Conservation (phyloP, 1,140 invertebrate species). For the Drosophila leontia region DNA sequence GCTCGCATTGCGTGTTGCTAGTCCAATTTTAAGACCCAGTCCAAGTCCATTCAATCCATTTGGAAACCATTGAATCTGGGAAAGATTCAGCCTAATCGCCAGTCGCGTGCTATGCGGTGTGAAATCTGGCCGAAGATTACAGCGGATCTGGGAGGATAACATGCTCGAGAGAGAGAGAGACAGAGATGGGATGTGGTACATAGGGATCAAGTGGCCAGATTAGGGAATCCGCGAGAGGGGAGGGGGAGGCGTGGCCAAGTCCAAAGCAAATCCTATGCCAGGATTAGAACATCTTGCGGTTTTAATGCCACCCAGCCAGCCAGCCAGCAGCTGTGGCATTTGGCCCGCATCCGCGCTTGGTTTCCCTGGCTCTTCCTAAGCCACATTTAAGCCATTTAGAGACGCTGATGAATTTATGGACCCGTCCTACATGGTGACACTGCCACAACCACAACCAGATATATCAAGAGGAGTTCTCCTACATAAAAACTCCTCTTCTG, state of each 20-base stretch:
- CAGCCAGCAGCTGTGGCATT: conserved; percentile 26
- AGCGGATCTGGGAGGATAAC: conserved; percentile 35
- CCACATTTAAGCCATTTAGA: conserved; percentile 73
- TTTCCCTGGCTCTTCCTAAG: conserved; percentile 4
- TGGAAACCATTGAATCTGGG: conserved; percentile 20
- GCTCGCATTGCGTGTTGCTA: conserved; percentile 40
- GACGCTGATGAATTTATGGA: conserved; percentile 77
- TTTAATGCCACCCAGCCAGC: conserved; percentile 49
- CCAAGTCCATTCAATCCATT: conserved; percentile 9
- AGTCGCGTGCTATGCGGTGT: conserved; percentile 53
- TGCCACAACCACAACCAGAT: conserved; percentile 8
- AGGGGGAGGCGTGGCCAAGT: conserved; percentile 57
- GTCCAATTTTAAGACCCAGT: conserved; percentile 7
- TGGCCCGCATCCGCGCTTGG: neutral
- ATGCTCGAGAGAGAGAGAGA: conserved; percentile 1
- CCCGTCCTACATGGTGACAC: conserved; percentile 39
- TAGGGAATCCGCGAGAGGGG: conserved; percentile 13
- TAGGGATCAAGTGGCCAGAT: conserved; percentile 40
- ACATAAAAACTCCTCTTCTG: neutral
- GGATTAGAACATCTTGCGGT: conserved; percentile 77
- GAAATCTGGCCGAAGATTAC: conserved; percentile 68
- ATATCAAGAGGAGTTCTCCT: neutral
- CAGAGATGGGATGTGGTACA: conserved; percentile 1
- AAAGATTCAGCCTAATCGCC: conserved; percentile 52
- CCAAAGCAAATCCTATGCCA: conserved; percentile 53